A percentile compares a stretch with the other conserved stretches of the same genome.
Evolutionary conservation across 2,797 vertebrate genomes (phyloP).

Genomic region (Chloroceryle inda): DNA sequence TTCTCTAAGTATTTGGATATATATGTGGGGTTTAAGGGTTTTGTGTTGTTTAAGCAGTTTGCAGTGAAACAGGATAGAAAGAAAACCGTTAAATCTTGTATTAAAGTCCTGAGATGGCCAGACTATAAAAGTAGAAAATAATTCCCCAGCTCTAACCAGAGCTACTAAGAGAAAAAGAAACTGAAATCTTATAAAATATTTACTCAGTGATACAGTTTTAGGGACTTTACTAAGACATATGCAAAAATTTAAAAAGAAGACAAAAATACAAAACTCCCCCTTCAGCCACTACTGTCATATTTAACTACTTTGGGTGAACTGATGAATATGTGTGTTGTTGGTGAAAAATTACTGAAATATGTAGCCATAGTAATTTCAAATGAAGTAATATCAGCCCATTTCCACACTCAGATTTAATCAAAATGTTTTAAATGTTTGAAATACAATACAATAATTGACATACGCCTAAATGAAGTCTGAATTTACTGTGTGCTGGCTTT

Average conservation of each 20-base stretch:
- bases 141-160: not conserved
- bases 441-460: not conserved
- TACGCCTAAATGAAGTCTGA: not conserved
- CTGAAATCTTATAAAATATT: accelerated
- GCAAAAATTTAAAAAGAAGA: not conserved
- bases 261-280: accelerated
- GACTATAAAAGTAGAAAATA: not conserved
- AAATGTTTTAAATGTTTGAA: not conserved
- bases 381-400: not conserved
- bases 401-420: not conserved
- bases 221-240: not conserved
- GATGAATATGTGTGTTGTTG: not conserved
- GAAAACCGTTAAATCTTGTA: not conserved
- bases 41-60: not conserved
- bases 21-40: accelerated
- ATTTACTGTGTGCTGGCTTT: not conserved
- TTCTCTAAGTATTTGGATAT: not conserved
- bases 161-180: not conserved
- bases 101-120: not conserved
- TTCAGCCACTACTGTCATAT: not conserved
- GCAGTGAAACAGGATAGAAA: not conserved
- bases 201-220: not conserved
- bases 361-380: not conserved
- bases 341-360: not conserved
- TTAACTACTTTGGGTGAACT: not conserved